Evolutionary conservation across 2,888 invertebrate genomes (phyloP).

Genomic region (Autographa gamma): DNA sequence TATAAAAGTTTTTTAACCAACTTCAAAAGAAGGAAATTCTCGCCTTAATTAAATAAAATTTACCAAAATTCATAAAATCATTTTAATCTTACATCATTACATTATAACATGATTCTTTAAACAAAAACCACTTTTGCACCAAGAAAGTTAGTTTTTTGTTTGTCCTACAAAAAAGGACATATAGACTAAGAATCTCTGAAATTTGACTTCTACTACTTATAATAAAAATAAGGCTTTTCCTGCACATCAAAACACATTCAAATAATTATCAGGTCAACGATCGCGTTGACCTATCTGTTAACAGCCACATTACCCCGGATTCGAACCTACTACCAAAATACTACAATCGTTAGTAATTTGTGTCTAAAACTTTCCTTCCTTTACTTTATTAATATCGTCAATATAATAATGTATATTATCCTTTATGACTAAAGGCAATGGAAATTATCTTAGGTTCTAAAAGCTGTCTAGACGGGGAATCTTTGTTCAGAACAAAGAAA

Average conservation of each 20-base stretch:
- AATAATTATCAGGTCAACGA: slow-evolving; percentile 28
- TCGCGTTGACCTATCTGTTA: slow-evolving; percentile 14
- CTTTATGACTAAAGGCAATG: not conserved
- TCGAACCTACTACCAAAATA: slow-evolving; percentile 24
- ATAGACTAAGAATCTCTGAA: not conserved
- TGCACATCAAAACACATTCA: slow-evolving; percentile 19
- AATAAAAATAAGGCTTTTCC: not conserved
- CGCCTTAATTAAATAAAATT: too few species aligned
- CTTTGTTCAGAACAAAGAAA: not conserved
- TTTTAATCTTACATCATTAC: too few species aligned
- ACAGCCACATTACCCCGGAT: slow-evolving; percentile 23
- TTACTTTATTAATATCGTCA: slow-evolving; percentile 17
- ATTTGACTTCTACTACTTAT: not conserved
- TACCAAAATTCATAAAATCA: too few species aligned
- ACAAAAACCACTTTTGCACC: too few species aligned
- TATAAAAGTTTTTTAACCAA: too few species aligned
- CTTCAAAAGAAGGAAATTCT: too few species aligned
- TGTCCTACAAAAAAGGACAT: not conserved
- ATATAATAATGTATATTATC: slow-evolving; percentile 33
- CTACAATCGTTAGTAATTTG: slow-evolving; percentile 24
- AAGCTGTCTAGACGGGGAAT: not conserved
- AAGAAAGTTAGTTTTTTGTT: too few species aligned
- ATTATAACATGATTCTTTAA: too few species aligned
- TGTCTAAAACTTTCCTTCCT: slow-evolving; percentile 25
- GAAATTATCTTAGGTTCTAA: not conserved